Base-by-base conservation (phyloP, 2,113 vertebrate species). In the Aegotheles bennettii region DNA sequence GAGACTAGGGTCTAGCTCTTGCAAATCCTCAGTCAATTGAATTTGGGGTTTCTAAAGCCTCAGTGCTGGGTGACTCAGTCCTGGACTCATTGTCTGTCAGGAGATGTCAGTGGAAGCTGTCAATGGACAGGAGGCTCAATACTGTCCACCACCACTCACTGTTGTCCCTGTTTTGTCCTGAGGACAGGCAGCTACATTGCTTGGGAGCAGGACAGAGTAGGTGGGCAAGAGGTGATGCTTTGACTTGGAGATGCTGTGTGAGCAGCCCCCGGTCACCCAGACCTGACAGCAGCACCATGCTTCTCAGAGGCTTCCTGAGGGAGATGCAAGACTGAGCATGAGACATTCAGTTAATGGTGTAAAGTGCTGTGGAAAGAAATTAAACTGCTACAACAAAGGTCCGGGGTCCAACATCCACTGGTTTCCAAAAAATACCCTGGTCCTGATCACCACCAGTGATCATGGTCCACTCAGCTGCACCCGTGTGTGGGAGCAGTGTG, bases 1-100 rank as follows among this genome's bases (percentile, higher is more conserved):
- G 40, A 60, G 35, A 51, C 74, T 21, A 47, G 70, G 61, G 48
- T 68, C 94, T 73, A 54, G 70, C 65, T 93, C 48, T 73, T 87
- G 77, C 51, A 95, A 95, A 95, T 93, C 84, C 92, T 91, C 87
- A 75, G 57, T 67, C 92, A 93, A 89, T 82, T 91, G 77, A 89
- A 35, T 91, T 36, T 82, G 56, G 40, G 33, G 56, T 79, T 94
- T 89, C 74, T 82, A 82, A 87, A 96, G 48, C 47, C 84, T 82
- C 84, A 16, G 48, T 17, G 33, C 35, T 4, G 13, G 75, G 59
- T 20, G 78, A 71, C 65, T 83, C 47, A 71, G 65, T 38, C 70
- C 60, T 53, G 60, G 80, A 48, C 36, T 68, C 35, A 2, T 60
- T 1, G 0, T 29, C 47, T 57, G 59, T 11, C 31, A 75, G 63